Base-by-base conservation (phyloP, 2,888 invertebrate species). In the Lasius platythorax region DNA sequence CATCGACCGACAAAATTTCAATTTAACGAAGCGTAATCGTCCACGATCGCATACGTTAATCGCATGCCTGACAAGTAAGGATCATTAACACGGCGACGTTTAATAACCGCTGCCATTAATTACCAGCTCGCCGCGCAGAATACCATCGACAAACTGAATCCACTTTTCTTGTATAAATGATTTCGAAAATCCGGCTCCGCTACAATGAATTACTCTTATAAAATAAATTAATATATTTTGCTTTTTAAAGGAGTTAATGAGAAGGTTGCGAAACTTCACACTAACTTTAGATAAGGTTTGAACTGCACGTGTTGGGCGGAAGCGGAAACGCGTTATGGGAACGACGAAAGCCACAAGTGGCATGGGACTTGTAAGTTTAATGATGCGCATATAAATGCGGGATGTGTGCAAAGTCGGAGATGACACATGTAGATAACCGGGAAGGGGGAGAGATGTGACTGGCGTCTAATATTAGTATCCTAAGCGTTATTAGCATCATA, bases 251-350 rank as follows among this genome's bases (percentile, higher is more conserved):
- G 2, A 40, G 15, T 28, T 66, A 8, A 46, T 18, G 37, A 30
- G n/a, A 46, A 33, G 46, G 15, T 63, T 23, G 53, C 53, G 23
- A 50, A 63, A 63, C 1, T 33, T 74, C 9, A 50, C n/a, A 3
- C 5, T 33, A 37, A 37, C 23, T 53, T 53, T 53, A 53, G 53
- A 53, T 53, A 53, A 53, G 18, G 53, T 53, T 53, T 53, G 53
- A 53, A 53, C 53, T 86, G 91, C 93, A 92, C 93, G 94, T 93
- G 93, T 75, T 78, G 85, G 85, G 92, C 92, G 94, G 94, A 93
- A 93, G 92, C 93, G 94, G 93, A 93, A 94, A 92, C 89, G 90
- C 91, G 88, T 85, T 91, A 92, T 93, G 93, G 91, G 93, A 93
- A 93, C 89, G 88, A 83, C 83, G 89, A 91, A 91, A 91, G 88